Evolutionary conservation across 2,888 invertebrate genomes (phyloP).

Genomic region (Spilarctia lutea): DNA sequence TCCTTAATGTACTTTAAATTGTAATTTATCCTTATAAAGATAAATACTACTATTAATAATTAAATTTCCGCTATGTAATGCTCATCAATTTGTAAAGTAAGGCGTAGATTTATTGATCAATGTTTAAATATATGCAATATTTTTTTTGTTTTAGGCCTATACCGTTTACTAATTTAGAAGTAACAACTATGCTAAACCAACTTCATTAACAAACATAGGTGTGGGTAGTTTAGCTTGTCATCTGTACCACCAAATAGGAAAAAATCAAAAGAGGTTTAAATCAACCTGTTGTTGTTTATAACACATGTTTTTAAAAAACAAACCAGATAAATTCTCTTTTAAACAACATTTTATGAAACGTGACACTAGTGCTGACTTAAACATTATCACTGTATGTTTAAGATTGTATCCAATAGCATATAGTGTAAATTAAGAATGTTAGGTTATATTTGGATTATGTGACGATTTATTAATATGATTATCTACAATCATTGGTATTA

Average conservation of each 20-base stretch:
- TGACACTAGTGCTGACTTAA: not conserved
- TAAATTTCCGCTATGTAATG: not conserved
- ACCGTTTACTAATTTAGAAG: slow-evolving; percentile 2
- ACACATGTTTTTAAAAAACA: not conserved
- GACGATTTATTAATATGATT: not conserved
- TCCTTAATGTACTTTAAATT: not conserved
- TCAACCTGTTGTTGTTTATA: slow-evolving; percentile 5
- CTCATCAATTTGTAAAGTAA: not conserved
- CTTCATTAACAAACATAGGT: not conserved
- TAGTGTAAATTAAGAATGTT: not conserved
- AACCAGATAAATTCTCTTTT: not conserved
- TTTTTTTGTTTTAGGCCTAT: not conserved
- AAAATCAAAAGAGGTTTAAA: slow-evolving; percentile 14
- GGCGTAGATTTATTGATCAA: not conserved
- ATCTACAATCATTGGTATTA: not conserved
- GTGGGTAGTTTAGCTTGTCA: not conserved
- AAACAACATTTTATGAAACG: slow-evolving; percentile 2
- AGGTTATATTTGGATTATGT: not conserved
- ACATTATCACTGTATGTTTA: not conserved
- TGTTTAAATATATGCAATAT: not conserved
- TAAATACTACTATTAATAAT: not conserved
- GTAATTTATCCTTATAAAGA: not conserved
- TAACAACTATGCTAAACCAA: slow-evolving; percentile 9
- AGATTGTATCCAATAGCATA: not conserved
- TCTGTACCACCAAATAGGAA: slow-evolving; percentile 7